Evolutionary conservation across 2,113 vertebrate genomes (phyloP), one percentile per base, ranked within the genome.

Genomic region (Montifringilla adamsi): DNA sequence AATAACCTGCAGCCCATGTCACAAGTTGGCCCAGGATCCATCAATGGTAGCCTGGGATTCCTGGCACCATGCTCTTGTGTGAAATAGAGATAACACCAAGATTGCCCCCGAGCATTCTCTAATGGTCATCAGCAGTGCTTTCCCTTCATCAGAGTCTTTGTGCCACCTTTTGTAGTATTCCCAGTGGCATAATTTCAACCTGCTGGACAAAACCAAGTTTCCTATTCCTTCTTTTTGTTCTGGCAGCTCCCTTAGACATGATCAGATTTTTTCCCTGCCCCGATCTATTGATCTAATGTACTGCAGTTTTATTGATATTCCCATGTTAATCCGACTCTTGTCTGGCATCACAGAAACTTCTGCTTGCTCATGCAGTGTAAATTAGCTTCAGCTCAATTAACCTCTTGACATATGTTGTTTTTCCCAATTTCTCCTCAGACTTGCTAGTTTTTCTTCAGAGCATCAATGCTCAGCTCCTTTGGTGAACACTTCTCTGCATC

Each of bases 321-420:
- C 39, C 18, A 9, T 81, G 92, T 90, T 90, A 93, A 96, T 93
- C 56, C 2, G 1, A 66, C 44, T 80, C 63, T 47, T 63, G 31
- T 31, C 55, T 68, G 49, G 43, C 68, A 68, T 80, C 82, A 78
- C 72, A 92, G 76, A 94, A 94, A 74, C 56, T 88, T 86, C 68
- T 88, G 35, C 83, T 93, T 95, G 79, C 60, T 92, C n/a, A 56
- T 81, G 76, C 52, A 77, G 72, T 52, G 60, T 92, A 93, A 96
- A 93, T 95, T 80, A 90, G 52, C 94, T 93, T 72, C 92, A 92
- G 87, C 85, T 95, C 91, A 95, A 95, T 94, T 96, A 96, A 95
- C 92, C 90, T 92, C 64, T 90, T 92, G 82, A 86, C 78, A 88
- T 73, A 82, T 6, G 31, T 50, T 90, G 55, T 74, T 91, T 93